phyloP scores from a whole-genome alignment of 1,140 invertebrate genomes.

The Chlorops oryzae region DNA sequence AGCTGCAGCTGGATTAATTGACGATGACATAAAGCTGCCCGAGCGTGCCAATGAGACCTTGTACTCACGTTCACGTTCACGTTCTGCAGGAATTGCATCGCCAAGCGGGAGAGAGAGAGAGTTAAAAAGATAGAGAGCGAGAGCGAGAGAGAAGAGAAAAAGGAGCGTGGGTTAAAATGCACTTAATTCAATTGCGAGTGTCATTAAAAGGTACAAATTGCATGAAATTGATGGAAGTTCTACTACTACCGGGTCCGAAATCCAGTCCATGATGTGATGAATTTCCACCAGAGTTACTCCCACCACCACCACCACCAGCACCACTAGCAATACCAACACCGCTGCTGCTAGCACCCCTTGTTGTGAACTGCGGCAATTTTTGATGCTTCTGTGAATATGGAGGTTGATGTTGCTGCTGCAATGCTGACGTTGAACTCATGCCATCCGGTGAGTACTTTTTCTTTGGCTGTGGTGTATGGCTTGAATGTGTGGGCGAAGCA shows the following conservation, averaged over 20 bases:
- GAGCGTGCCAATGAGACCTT: slow-evolving; percentile 56
- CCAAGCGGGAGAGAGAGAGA: not conserved
- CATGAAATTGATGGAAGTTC: not conserved
- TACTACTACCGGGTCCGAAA: slow-evolving; percentile 18
- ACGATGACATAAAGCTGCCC: slow-evolving; percentile 67
- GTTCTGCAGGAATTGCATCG: slow-evolving; percentile 11
- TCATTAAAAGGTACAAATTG: no score
- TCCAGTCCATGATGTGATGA: slow-evolving; percentile 24
- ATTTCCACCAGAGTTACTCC: not conserved
- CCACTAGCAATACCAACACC: slow-evolving; percentile 11
- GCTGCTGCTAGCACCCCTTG: slow-evolving; percentile 26
- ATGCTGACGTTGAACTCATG: slow-evolving; percentile 16
- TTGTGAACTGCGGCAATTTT: no score
- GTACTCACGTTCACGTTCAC: slow-evolving; percentile 34
- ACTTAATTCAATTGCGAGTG: no score
- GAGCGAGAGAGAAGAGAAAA: not conserved
- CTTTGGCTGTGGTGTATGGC: slow-evolving; percentile 41
- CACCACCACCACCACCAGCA: slow-evolving; percentile 5
- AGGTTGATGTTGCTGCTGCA: slow-evolving; percentile 23
- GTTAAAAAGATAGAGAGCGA: not conserved
- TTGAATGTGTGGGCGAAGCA: slow-evolving; percentile 43
- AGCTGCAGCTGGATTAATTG: slow-evolving; percentile 45
- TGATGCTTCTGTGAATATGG: slow-evolving; percentile 25
- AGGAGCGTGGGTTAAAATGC: not conserved
- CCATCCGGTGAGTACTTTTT: slow-evolving; percentile 41